A percentile compares a stretch with the other conserved stretches of the same genome.
These are phyloP conservation scores for Bombus breviceps DNA, from an alignment of 1,140 invertebrate genomes.

Conservation along the genomic window DNA sequence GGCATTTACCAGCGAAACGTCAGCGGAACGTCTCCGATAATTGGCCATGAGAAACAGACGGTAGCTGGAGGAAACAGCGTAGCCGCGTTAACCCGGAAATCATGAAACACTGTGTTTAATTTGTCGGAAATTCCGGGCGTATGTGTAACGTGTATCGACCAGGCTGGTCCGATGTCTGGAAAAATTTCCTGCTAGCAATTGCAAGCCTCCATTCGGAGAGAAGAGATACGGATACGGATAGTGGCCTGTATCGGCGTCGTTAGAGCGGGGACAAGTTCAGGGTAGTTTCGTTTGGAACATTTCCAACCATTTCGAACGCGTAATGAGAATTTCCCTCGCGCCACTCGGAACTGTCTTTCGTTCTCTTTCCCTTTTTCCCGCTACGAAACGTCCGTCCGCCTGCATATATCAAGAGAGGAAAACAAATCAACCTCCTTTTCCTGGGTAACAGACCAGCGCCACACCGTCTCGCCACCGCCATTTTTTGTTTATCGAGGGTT, in stretches of 20 bases:
- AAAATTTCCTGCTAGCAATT: conserved; percentile 45
- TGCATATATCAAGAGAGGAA: conserved; percentile 20
- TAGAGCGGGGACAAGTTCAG: conserved; percentile 36
- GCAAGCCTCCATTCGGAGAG: background rate
- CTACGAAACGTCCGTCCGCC: conserved; percentile 14
- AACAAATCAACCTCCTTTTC: conserved; percentile 41
- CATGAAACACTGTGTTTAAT: conserved; percentile 23
- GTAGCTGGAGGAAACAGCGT: background rate
- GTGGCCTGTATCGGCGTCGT: conserved; percentile 19
- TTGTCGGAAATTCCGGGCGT: conserved; percentile 34
- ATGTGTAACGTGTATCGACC: background rate
- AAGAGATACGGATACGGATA: background rate
- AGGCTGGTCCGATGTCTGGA: conserved; percentile 5
- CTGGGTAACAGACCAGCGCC: conserved; percentile 1
- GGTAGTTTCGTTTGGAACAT: conserved; percentile 59
- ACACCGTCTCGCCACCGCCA: background rate
- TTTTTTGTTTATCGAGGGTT: conserved; percentile 46
- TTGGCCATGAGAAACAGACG: conserved; percentile 25
- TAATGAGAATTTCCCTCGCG: conserved; percentile 45
- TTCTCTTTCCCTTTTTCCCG: background rate
- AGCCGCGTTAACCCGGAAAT: background rate
- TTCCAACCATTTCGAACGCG: conserved; percentile 52
- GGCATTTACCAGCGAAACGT: conserved; percentile 1
- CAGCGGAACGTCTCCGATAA: conserved; percentile 24
- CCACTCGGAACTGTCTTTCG: conserved; percentile 10